Percentiles rank a stretch among this genome's conserved stretches.
phyloP scores from a whole-genome alignment of 1,140 invertebrate genomes.

The Drosophila arawakana region DNA sequence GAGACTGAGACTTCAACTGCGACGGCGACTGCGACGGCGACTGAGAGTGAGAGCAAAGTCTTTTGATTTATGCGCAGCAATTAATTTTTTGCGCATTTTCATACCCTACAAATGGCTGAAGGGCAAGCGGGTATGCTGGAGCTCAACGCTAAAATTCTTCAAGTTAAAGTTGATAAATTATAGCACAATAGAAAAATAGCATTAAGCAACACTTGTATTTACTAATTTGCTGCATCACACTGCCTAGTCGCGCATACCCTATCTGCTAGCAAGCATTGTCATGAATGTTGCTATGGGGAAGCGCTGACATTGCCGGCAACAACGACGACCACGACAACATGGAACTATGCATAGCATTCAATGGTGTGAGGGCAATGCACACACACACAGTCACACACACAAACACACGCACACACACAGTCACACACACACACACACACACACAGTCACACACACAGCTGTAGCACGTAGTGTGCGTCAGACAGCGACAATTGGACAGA shows the following conservation, averaged over 20 bases:
- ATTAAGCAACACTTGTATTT: too few relatives aligned
- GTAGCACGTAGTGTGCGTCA: constrained; percentile 20
- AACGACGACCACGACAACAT: constrained; percentile 58
- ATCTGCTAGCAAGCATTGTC: not conserved
- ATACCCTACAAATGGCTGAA: constrained; percentile 2
- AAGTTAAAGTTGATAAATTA: too few relatives aligned
- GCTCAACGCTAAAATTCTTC: too few relatives aligned
- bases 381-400: not conserved
- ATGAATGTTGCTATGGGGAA: constrained; percentile 67
- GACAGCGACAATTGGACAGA: constrained; percentile 9
- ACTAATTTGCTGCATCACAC: constrained; percentile 12
- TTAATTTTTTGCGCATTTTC: constrained; percentile 82
- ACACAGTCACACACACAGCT: constrained; percentile 38
- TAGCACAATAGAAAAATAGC: too few relatives aligned
- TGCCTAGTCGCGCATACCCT: not conserved
- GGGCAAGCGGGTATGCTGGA: not conserved
- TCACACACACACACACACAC: constrained; percentile 40
- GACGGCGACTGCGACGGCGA: not conserved
- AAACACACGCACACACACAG: constrained; percentile 28
- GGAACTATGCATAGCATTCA: constrained; percentile 72
- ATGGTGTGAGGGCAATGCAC: constrained; percentile 32
- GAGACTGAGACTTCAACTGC: not conserved
- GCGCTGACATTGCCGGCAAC: constrained; percentile 42
- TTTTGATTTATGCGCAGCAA: constrained; percentile 82
- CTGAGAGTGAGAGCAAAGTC: constrained; percentile 65